Evolutionary conservation across 2,888 invertebrate genomes (phyloP).

Genomic region (Brassicogethes aeneus): DNA sequence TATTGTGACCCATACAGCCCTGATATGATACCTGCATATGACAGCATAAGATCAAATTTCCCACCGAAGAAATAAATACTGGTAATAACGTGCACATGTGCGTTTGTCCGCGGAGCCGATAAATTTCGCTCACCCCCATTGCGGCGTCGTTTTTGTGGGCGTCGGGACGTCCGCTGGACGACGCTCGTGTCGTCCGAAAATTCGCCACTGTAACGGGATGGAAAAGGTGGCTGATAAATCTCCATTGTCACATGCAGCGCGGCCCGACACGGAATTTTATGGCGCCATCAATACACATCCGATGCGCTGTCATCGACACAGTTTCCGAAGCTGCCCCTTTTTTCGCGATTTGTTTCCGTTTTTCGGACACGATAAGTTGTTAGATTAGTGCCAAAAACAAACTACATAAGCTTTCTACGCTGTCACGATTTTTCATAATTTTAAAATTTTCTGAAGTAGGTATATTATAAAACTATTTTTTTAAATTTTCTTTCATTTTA

Average conservation of each 20-base stretch:
- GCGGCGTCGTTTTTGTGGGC: slow-evolving; percentile 30
- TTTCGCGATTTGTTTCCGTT: too few species aligned
- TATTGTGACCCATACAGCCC: too few species aligned
- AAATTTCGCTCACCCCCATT: too few species aligned
- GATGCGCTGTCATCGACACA: slow-evolving; percentile 38
- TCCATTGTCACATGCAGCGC: slow-evolving; percentile 35
- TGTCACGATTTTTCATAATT: too few species aligned
- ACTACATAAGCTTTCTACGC: too few species aligned
- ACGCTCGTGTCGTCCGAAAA: neutral
- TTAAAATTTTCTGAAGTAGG: too few species aligned
- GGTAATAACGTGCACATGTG: too few species aligned
- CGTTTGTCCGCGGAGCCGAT: too few species aligned
- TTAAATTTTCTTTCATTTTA: too few species aligned
- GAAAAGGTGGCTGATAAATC: slow-evolving; percentile 33
- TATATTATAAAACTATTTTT: too few species aligned
- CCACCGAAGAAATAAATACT: neutral
- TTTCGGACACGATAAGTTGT: too few species aligned
- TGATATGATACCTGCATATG: neutral
- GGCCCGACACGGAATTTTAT: slow-evolving; percentile 37
- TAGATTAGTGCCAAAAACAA: too few species aligned
- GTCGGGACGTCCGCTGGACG: slow-evolving; percentile 10
- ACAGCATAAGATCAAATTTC: neutral
- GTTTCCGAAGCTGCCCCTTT: slow-evolving; percentile 1
- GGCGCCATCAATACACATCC: slow-evolving; percentile 41
- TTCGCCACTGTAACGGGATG: neutral